Conservation (phyloP, 2,888 invertebrate species). For the Andrena bicolor region DNA sequence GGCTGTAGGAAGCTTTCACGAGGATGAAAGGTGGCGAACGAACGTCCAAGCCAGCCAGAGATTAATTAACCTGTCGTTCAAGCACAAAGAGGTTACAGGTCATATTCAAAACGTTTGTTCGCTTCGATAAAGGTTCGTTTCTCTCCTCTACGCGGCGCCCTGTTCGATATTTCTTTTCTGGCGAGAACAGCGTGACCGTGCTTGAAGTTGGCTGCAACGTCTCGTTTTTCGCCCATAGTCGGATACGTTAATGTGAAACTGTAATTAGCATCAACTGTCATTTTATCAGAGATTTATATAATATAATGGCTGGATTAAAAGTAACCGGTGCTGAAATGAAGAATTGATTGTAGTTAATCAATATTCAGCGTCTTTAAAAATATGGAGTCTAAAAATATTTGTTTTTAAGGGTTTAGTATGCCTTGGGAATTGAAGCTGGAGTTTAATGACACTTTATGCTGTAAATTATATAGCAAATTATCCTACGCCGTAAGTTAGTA, state of each 20-base stretch:
- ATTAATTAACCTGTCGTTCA: conserved; percentile 74
- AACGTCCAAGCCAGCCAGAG: conserved; percentile 52
- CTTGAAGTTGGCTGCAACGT: conserved; percentile 10
- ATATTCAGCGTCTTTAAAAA: not conserved
- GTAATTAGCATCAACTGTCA: not conserved
- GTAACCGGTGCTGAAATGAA: not conserved
- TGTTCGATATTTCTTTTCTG: conserved; percentile 32
- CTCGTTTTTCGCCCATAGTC: not conserved
- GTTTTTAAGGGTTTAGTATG: not conserved
- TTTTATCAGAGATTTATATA: conserved; percentile 3
- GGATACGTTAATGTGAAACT: conserved; percentile 21
- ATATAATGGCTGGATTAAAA: not conserved
- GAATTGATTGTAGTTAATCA: not conserved
- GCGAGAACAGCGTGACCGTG: not conserved
- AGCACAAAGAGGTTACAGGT: conserved; percentile 61
- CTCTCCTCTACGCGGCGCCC: conserved; percentile 1
- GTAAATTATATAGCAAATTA: conserved; percentile 30
- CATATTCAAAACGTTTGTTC: conserved; percentile 56
- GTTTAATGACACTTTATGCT: conserved; percentile 24
- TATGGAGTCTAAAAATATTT: not conserved
- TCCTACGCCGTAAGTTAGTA: conserved; percentile 19
- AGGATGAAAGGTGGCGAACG: conserved; percentile 56
- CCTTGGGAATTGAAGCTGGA: conserved; percentile 41
- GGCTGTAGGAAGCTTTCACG: conserved; percentile 40
- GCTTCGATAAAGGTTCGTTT: conserved; percentile 49